These are phyloP conservation scores for Desmodus rotundus DNA, from an alignment of 2,113 vertebrate genomes.

Conservation along the genomic window DNA sequence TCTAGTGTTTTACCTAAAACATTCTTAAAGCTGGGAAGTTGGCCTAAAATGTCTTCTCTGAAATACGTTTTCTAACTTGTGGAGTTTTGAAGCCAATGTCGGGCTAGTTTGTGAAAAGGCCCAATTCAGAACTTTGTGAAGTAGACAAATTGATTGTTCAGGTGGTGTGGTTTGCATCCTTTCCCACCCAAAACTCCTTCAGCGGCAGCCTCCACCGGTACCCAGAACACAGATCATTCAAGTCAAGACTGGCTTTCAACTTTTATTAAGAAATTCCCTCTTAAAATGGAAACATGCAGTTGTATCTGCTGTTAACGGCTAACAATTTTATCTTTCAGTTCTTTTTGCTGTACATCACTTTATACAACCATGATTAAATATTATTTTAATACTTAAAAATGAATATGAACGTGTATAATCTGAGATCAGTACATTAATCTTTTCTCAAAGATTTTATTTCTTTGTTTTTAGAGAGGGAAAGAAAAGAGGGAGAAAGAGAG, in stretches of 20 bases:
- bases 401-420: background rate
- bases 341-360: background rate
- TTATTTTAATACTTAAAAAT: background rate
- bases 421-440: background rate
- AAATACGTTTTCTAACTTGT: background rate
- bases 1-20: background rate
- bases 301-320: background rate
- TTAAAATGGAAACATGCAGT: background rate
- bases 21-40: background rate
- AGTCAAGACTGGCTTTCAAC: background rate
- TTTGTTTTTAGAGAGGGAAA: too few relatives aligned
- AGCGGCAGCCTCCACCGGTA: fast-evolving
- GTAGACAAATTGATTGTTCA: background rate
- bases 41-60: background rate
- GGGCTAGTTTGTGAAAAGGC: background rate
- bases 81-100: background rate
- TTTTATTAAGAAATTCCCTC: background rate
- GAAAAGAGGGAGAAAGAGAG: too few relatives aligned
- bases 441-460: background rate
- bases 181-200: background rate
- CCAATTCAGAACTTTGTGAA: background rate
- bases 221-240: background rate
- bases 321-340: background rate
- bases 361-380: background rate
- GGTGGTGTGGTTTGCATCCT: background rate